Percentiles rank a stretch among this genome's conserved stretches.
phyloP scores from a whole-genome alignment of 2,113 vertebrate genomes.

The Eleginops maclovinus region DNA sequence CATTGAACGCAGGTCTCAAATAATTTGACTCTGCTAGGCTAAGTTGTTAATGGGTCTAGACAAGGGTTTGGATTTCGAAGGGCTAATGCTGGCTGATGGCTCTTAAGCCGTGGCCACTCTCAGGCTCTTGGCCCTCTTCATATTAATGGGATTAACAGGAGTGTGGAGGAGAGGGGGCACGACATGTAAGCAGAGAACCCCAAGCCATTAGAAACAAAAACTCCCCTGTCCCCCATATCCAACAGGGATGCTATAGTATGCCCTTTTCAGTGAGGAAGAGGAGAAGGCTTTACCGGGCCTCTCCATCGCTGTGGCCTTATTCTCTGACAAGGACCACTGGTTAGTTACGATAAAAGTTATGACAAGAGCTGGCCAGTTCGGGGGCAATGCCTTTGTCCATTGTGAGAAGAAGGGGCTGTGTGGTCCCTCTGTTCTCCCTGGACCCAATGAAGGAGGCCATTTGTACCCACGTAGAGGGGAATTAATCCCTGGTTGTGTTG shows the following conservation, averaged over 20 bases:
- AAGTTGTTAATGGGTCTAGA: conserved; percentile 78
- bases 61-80: conserved; percentile 78
- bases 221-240: conserved; percentile 61
- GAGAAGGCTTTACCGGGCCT: conserved; percentile 54
- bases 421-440: conserved; percentile 69
- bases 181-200: conserved; percentile 77
- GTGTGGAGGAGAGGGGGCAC: conserved; percentile 72
- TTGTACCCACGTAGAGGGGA: conserved; percentile 65
- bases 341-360: conserved; percentile 71
- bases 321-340: conserved; percentile 48
- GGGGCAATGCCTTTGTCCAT: conserved; percentile 68
- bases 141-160: conserved; percentile 85
- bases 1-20: conserved; percentile 61
- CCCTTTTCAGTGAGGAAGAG: conserved; percentile 49
- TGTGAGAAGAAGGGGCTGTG: conserved; percentile 67
- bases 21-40: conserved; percentile 69
- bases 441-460: conserved; percentile 63
- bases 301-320: conserved; percentile 56
- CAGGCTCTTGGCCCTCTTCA: conserved; percentile 75
- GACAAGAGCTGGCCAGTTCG: conserved; percentile 72
- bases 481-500: conserved; percentile 68
- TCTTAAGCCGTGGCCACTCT: conserved; percentile 76
- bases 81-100: conserved; percentile 80
- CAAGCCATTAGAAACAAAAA: conserved; percentile 74
- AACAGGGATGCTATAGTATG: conserved; percentile 66